phyloP scores from a whole-genome alignment of 2,888 invertebrate species.

The Biston betularia region DNA sequence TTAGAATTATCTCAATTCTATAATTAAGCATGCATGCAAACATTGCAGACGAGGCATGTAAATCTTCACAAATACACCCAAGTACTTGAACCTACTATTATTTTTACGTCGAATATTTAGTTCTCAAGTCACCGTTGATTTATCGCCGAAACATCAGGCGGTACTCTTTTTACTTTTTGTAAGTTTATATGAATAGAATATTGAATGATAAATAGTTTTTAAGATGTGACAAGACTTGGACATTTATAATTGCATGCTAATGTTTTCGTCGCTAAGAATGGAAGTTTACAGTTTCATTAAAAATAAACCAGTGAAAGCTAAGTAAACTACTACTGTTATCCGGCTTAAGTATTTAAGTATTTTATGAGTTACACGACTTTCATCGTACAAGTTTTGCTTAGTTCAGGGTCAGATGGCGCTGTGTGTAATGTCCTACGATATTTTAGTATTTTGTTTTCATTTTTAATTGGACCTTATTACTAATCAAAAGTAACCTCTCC shows the following conservation, averaged over 20 bases:
- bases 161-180: conserved; percentile 23
- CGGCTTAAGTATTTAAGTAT: no score
- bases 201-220: conserved; percentile 16
- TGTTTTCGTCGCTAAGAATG: background rate
- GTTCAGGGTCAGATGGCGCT: no score
- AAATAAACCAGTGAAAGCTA: background rate
- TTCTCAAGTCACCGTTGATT: conserved; percentile 16
- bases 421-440: no score
- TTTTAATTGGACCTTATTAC: no score
- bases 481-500: no score
- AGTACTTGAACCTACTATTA: conserved; percentile 2
- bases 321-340: no score
- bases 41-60: conserved; percentile 1
- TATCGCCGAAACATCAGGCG: conserved; percentile 21
- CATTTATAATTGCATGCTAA: conserved; percentile 8
- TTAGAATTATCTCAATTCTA: conserved; percentile 2
- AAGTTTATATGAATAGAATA: conserved; percentile 19
- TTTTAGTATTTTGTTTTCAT: no score
- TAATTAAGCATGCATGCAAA: conserved; percentile 4
- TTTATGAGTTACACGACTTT: no score
- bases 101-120: conserved; percentile 18
- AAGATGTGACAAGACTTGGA: conserved; percentile 11
- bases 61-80: conserved; percentile 18
- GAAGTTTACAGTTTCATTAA: background rate
- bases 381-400: no score